Percentiles rank a stretch among this genome's conserved stretches.
These are phyloP conservation scores for Aquatica leii DNA, from an alignment of 2,888 invertebrate species.

Conservation along the genomic window DNA sequence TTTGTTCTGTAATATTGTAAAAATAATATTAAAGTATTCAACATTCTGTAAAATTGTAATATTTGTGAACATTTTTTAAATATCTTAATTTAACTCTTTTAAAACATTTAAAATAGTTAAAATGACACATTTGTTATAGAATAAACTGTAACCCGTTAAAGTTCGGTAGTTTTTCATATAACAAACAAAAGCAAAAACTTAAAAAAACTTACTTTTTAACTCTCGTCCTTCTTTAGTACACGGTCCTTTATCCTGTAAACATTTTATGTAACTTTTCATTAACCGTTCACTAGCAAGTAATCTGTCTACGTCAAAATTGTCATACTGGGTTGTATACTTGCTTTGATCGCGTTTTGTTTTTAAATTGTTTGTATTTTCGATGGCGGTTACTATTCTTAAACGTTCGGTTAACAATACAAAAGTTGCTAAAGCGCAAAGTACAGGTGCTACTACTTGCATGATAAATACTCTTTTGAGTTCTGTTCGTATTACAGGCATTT, in stretches of 20 bases:
- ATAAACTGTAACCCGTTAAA: no score
- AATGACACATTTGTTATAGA: no score
- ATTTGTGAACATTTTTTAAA: no score
- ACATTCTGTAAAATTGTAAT: no score
- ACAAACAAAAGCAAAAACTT: no score
- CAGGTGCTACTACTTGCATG: constrained; percentile 20
- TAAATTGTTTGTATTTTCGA: constrained; percentile 25
- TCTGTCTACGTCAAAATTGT: constrained; percentile 71
- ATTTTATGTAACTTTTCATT: constrained; percentile 70
- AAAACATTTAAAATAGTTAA: no score
- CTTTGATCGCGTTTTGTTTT: not conserved
- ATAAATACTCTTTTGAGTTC: not conserved
- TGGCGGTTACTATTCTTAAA: constrained; percentile 57
- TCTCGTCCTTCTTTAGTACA: constrained; percentile 72
- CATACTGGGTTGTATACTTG: constrained; percentile 69
- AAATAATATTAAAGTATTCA: no score
- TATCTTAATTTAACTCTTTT: no score
- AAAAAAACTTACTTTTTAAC: constrained; percentile 59
- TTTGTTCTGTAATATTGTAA: no score
- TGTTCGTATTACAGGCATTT: not conserved
- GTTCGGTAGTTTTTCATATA: no score
- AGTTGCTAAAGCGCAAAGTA: constrained; percentile 43
- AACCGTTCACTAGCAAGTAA: constrained; percentile 69
- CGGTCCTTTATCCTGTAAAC: constrained; percentile 67
- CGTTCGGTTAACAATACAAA: constrained; percentile 58